These are phyloP conservation scores for Gastracanthus pulcherrimus DNA, from an alignment of 2,888 invertebrate genomes.

Conservation along the genomic window DNA sequence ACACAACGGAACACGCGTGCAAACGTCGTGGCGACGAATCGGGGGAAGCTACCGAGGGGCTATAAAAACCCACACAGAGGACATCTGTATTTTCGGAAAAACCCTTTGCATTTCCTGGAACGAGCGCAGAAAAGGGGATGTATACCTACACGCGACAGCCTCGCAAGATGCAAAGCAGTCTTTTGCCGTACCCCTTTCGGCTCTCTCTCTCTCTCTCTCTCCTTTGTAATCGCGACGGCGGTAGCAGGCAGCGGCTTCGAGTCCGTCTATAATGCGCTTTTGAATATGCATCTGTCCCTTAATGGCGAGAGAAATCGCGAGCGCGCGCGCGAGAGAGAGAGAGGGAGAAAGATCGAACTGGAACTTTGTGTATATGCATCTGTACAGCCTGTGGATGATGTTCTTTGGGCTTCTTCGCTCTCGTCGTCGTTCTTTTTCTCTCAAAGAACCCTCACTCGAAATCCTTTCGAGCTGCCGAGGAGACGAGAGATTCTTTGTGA, in stretches of 20 bases:
- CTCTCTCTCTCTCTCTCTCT: background rate
- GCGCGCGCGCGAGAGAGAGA: conserved; percentile 28
- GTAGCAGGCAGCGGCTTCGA: conserved; percentile 11
- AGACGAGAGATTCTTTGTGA: conserved; percentile 45
- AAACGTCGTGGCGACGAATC: conserved; percentile 5
- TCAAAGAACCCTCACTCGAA: conserved; percentile 37
- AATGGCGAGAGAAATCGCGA: conserved; percentile 54
- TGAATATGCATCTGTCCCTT: conserved; percentile 58
- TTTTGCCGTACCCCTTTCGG: background rate
- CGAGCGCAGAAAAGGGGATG: conserved; percentile 68
- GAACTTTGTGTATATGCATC: too few species aligned
- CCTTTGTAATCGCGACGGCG: conserved; percentile 42
- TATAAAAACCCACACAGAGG: too few species aligned
- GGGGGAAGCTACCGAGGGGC: too few species aligned
- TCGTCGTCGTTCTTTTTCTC: background rate
- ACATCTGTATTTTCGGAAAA: conserved; percentile 66
- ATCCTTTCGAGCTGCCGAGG: conserved; percentile 34
- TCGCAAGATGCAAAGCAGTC: conserved; percentile 53
- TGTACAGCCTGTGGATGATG: too few species aligned
- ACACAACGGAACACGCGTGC: background rate
- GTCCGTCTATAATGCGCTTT: conserved; percentile 57
- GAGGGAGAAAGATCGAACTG: background rate
- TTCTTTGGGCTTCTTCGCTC: background rate
- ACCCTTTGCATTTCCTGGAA: conserved; percentile 66
- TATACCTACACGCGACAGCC: background rate